phyloP scores from a whole-genome alignment of 2,888 invertebrate species.

The Tryphoninae sp. region DNA sequence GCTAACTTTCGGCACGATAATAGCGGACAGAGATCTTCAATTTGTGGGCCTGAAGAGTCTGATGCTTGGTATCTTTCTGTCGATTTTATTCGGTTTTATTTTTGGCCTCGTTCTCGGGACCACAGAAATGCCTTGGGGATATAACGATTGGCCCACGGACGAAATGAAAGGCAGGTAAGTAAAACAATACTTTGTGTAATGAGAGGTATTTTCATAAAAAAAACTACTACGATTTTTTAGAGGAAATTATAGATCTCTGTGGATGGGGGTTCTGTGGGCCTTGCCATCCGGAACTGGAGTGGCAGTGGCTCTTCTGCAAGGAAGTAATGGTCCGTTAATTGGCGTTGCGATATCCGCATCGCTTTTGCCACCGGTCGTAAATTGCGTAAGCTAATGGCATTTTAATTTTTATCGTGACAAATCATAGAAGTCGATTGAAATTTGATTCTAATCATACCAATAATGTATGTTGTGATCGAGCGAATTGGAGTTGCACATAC shows the following conservation, averaged over 20 bases:
- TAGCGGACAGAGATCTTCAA: conserved; percentile 87
- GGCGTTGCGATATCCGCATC: conserved; percentile 96
- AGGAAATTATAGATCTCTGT: conserved; percentile 87
- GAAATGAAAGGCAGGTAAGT: conserved; percentile 89
- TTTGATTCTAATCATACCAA: not conserved
- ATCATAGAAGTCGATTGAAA: not conserved
- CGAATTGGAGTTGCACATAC: no score
- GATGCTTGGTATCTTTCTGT: conserved; percentile 87
- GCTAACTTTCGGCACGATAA: conserved; percentile 91
- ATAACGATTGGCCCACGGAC: conserved; percentile 89
- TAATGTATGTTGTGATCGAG: no score
- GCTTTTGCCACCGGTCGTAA: conserved; percentile 91
- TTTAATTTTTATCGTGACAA: not conserved
- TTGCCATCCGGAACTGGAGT: conserved; percentile 90
- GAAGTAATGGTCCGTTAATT: conserved; percentile 92
- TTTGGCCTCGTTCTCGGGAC: conserved; percentile 89
- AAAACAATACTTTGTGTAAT: conserved; percentile 49
- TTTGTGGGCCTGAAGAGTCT: conserved; percentile 88
- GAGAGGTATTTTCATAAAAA: not conserved
- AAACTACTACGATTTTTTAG: conserved; percentile 78
- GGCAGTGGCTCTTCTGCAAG: conserved; percentile 92
- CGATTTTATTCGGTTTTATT: conserved; percentile 89
- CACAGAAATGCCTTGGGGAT: conserved; percentile 90
- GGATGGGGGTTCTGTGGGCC: conserved; percentile 90
- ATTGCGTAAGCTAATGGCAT: conserved; percentile 85